Evolutionary conservation across 2,113 vertebrate species (phyloP).

Genomic region (Lepidothrix coronata): DNA sequence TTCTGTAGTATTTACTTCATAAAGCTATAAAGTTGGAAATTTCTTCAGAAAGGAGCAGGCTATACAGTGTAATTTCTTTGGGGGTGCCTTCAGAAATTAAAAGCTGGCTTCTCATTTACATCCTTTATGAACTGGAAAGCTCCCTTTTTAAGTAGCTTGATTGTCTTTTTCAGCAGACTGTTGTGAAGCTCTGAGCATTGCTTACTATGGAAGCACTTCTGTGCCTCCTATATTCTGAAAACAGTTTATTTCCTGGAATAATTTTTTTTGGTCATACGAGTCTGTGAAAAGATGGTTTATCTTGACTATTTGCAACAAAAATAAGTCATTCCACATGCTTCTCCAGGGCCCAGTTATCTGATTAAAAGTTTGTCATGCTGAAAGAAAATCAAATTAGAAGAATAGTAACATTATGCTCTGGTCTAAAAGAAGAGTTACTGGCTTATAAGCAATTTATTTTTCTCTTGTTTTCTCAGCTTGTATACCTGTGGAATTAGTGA

Average conservation of each 20-base stretch:
- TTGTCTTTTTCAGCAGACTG: neutral
- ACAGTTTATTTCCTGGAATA: neutral
- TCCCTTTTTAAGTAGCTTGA: neutral
- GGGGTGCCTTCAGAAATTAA: neutral
- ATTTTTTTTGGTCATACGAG: neutral
- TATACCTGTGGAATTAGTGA: conserved; percentile 30
- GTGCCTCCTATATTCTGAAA: neutral
- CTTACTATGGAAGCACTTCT: neutral
- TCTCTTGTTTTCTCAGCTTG: conserved; percentile 29
- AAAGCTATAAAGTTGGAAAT: neutral
- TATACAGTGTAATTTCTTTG: neutral
- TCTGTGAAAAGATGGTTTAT: neutral
- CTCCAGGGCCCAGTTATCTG: neutral
- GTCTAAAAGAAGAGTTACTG: neutral
- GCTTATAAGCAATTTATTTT: conserved; percentile 23
- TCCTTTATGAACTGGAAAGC: neutral
- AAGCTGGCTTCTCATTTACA: neutral
- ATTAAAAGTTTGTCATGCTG: neutral
- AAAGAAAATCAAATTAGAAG: neutral
- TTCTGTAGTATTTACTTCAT: neutral
- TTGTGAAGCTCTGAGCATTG: neutral
- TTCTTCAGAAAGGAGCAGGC: neutral
- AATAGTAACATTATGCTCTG: neutral
- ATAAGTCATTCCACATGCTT: neutral
- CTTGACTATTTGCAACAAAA: neutral